Base-by-base conservation (phyloP, 30 jellyfish, hydroid and myxozoan species). In the Cassiopea andromeda region DNA sequence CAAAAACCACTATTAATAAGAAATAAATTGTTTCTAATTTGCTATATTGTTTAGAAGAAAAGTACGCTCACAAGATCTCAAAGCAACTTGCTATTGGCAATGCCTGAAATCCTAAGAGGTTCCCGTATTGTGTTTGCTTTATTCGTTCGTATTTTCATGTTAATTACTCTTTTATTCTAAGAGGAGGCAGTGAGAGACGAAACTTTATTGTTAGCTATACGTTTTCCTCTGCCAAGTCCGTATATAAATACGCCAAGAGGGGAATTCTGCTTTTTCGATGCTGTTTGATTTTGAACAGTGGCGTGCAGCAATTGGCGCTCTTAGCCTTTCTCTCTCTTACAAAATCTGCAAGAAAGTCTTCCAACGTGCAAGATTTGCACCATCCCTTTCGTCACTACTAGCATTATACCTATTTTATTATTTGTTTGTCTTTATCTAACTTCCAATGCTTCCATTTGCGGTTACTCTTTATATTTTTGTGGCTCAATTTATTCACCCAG, bases 231-330 rank as follows among this genome's bases (percentile, higher is more conserved):
- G 85, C 2, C 7, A 54, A 38, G 0, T 50, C 15, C 48, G 48
- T 60, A 71, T 12, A 48, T 71, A 7, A 71, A 18, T 48, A 47
- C 59, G 80, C 80, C 80, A 71, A 16, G 80, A 13, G 38, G 27
- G 64, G 64, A 10, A 71, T 18, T 47, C 44, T 70, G 15, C 0
- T 46, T 46, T 70, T 70, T 70, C 80, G 80, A 70, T 70, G 80
- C 80, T 70, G 80, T 43, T 70, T 70, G 80, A 70, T 70, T 70
- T 70, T 1, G 45, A 70, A 1, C 80, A 70, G 18, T 70, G 80
- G 80, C 80, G 80, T 6, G 38, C 80, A 70, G 84, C 66, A 75
- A 48, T 75, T 59, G 57, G 88, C 8, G 57, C 44, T 50, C 27
- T 59, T 48, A 60, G 81, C 18, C 19, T 57, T 60, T 79, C 88